Evolutionary conservation across 1,140 invertebrate genomes (phyloP).

Genomic region (Bombus ignitus): DNA sequence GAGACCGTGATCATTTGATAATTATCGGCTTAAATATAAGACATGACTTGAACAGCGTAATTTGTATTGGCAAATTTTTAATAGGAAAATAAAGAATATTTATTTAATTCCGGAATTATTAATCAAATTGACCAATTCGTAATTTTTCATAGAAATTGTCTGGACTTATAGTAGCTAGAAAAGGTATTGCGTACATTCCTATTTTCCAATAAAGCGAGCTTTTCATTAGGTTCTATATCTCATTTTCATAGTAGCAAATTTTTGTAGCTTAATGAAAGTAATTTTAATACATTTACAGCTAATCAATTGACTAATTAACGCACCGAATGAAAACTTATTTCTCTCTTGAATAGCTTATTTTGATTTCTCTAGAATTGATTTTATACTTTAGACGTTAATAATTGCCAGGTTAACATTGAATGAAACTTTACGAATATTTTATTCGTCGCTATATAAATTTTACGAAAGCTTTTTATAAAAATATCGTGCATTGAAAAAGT

Average conservation of each 20-base stretch:
- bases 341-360: not conserved
- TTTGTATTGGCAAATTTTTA: not conserved
- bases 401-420: not conserved
- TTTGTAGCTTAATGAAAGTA: too few relatives aligned
- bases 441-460: not conserved
- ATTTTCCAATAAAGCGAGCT: too few relatives aligned
- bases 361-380: not conserved
- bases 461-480: not conserved
- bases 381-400: not conserved
- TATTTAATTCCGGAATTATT: not conserved
- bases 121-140: not conserved
- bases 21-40: not conserved
- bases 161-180: too few relatives aligned
- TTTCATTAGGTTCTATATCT: too few relatives aligned
- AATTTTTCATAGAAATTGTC: not conserved
- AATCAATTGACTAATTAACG: too few relatives aligned
- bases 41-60: not conserved
- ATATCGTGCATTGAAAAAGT: too few relatives aligned
- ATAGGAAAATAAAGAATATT: not conserved
- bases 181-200: too few relatives aligned
- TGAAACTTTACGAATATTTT: not conserved
- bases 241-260: too few relatives aligned
- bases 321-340: too few relatives aligned
- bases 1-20: conserved; percentile 8
- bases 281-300: too few relatives aligned